phyloP scores from a whole-genome alignment of 2,113 vertebrate genomes.

The Galemys pyrenaicus region DNA sequence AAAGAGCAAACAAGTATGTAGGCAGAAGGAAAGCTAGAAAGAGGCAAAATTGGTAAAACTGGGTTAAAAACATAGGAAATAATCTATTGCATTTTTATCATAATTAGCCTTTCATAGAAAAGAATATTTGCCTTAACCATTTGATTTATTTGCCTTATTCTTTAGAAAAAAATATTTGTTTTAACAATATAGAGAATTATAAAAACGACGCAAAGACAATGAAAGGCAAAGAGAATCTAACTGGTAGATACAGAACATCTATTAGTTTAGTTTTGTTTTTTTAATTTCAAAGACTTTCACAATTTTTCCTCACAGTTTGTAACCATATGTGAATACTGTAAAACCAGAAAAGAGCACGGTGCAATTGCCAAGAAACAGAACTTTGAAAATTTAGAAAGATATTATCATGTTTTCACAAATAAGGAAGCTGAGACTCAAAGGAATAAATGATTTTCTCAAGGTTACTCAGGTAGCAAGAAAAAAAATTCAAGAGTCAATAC shows the following conservation, averaged over 20 bases:
- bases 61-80: background rate
- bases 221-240: background rate
- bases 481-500: background rate
- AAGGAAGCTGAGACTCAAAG: background rate
- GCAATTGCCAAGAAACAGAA: background rate
- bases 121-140: background rate
- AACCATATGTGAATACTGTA: background rate
- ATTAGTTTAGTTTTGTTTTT: background rate
- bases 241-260: background rate
- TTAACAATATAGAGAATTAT: background rate
- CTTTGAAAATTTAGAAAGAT: background rate
- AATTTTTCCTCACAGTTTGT: background rate
- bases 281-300: background rate
- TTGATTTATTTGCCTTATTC: too few species aligned
- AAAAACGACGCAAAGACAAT: background rate
- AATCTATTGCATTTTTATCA: background rate
- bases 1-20: background rate
- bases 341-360: background rate
- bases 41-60: background rate
- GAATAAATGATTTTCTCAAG: background rate
- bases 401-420: background rate
- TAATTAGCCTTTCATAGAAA: background rate
- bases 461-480: background rate
- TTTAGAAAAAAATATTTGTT: background rate
- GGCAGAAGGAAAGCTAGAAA: background rate